phyloP scores from a whole-genome alignment of 2,113 vertebrate species.

The Protobothrops flavoviridis region DNA sequence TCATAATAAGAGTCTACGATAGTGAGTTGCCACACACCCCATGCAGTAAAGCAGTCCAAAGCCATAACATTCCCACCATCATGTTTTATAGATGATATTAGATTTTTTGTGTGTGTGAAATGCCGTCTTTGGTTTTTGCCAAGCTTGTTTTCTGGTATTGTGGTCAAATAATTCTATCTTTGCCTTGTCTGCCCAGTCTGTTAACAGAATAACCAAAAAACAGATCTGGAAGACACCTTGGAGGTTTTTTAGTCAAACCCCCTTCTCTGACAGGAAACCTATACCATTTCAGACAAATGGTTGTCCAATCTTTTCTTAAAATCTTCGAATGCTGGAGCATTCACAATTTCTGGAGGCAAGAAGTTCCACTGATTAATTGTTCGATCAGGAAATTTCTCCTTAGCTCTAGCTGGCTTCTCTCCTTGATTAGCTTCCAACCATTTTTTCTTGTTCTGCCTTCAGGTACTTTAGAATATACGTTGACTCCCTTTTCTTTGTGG shows the following conservation, averaged over 20 bases:
- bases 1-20: not conserved
- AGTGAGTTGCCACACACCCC: not conserved
- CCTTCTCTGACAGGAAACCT: not conserved
- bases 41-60: not conserved
- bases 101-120: no score
- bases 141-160: not conserved
- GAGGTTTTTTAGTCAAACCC: not conserved
- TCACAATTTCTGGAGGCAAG: not conserved
- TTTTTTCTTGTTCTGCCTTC: not conserved
- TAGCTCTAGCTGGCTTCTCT: not conserved
- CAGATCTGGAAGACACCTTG: not conserved
- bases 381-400: not conserved
- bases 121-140: not conserved
- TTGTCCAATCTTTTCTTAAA: not conserved
- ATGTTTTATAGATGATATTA: not conserved
- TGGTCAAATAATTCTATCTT: not conserved
- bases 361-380: not conserved
- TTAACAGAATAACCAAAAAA: not conserved
- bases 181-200: not conserved
- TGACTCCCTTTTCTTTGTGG: not conserved
- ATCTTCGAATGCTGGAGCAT: not conserved
- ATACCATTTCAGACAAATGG: not conserved
- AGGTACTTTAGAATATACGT: not conserved
- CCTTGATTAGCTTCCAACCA: not conserved
- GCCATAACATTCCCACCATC: not conserved